Percentiles rank a stretch among this genome's conserved stretches.
Conservation (phyloP, 2,113 vertebrate genomes). For the Dendropsophus ebraccatus region DNA sequence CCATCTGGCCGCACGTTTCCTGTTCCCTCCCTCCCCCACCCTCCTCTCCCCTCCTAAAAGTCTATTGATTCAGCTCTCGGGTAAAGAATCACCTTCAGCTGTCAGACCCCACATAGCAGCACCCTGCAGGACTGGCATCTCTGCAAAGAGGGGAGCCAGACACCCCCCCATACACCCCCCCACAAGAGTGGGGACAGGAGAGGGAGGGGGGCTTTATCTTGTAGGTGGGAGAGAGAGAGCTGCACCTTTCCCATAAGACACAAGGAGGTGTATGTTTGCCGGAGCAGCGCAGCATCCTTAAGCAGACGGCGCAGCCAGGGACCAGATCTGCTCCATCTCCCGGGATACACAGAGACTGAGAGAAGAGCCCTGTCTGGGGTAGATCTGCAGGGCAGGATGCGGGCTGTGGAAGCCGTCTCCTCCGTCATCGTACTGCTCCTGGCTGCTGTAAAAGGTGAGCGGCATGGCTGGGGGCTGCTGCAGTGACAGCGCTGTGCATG, state of each 20-base stretch:
- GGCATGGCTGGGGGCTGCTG: neutral
- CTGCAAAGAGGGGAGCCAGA: neutral
- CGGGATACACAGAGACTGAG: constrained; percentile 11
- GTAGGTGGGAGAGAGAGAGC: constrained; percentile 42
- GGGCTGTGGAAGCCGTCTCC: constrained; percentile 8
- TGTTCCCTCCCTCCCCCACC: neutral
- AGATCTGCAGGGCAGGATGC: constrained; percentile 39
- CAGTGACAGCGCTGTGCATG: constrained; percentile 23
- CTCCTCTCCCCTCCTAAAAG: constrained; percentile 37
- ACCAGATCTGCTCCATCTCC: constrained; percentile 15
- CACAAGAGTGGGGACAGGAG: constrained; percentile 1
- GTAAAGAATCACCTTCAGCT: constrained; percentile 46
- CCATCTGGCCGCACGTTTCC: constrained; percentile 49
- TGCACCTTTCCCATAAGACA: constrained; percentile 57
- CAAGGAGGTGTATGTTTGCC: constrained; percentile 47
- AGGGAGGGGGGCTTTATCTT: constrained; percentile 22
- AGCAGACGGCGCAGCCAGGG: neutral
- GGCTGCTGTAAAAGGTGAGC: constrained; percentile 41
- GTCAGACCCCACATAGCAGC: constrained; percentile 19
- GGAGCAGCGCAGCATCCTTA: constrained; percentile 7
- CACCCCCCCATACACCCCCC: neutral
- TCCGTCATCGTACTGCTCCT: constrained; percentile 17
- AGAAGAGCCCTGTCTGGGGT: neutral
- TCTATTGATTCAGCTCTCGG: constrained; percentile 38
- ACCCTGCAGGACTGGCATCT: neutral